Evolutionary conservation across 35 echinoderm and acorn worm genomes (phyloP), one percentile per base, ranked within the genome.

Genomic region (Stichopus chloronotus): DNA sequence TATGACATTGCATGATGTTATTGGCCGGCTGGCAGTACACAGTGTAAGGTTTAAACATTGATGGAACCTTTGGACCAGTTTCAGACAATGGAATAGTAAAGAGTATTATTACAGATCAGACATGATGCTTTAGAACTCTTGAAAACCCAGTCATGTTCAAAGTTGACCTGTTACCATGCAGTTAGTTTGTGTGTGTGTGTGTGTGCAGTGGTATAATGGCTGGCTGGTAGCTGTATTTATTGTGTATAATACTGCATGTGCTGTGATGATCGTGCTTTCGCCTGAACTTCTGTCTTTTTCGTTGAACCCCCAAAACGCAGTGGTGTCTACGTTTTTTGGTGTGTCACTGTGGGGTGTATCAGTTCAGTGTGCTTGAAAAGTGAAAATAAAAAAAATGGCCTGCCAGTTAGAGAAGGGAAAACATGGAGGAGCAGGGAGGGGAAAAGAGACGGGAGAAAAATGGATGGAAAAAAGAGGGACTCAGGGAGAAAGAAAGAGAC

Each of bases 31-130:
- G 17, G 22, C 69, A 19, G 19, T 74, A 43, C 30, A 72, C 13
- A n/a, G 5, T 14, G 69, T 12, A 72, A n/a, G 69, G 0, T 74
- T 24, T 74, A 74, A 74, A n/a, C 19, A 84, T 57, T 17, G 4
- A 56, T 56, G 81, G 52, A 84, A 84, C 81, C 81, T 84, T 84
- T 84, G 81, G 81, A 84, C 81, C 81, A 84, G 81, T 84, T 84
- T 84, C 81, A 84, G 81, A 84, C 81, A 84, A 84, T 84, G 56
- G 81, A 84, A 84, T 84, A 84, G 52, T 56, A 84, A 84, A 84
- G 81, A 43, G 53, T 84, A 54, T 13, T 56, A 84, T 84, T 54
- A 84, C 81, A 84, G 81, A 84, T 54, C 81, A 84, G 81, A 84
- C 81, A 84, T 84, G 81, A 56, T 84, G 6, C 30, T 84, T 55